phyloP scores from a whole-genome alignment of 2,797 vertebrate species.

The Tachyglossus aculeatus region DNA sequence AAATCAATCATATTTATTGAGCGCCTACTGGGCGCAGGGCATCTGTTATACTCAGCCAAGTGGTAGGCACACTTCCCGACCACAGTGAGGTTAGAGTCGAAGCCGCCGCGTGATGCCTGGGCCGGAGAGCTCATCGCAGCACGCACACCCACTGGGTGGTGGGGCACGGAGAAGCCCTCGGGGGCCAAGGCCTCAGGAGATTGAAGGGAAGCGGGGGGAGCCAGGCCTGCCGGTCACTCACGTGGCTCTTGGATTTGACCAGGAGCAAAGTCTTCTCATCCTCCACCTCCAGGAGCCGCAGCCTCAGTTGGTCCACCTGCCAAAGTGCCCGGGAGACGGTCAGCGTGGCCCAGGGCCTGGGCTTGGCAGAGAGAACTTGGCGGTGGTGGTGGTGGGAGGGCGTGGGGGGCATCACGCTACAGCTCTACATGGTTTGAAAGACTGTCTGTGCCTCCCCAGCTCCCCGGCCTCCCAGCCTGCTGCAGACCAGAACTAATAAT shows the following conservation, averaged over 20 bases:
- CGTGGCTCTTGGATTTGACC: slow-evolving; percentile 58
- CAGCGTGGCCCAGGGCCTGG: background rate
- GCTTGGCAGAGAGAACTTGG: no score
- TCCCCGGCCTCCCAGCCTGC: background rate
- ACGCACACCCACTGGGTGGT: background rate
- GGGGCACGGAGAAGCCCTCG: background rate
- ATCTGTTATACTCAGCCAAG: no score
- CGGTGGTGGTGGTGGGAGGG: no score
- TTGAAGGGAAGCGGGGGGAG: background rate
- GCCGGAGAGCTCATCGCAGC: background rate
- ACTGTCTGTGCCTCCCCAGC: background rate
- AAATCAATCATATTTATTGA: no score
- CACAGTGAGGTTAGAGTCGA: no score
- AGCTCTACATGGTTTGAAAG: no score
- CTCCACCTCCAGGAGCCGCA: slow-evolving; percentile 69
- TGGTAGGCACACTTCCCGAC: no score
- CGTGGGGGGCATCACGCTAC: no score
- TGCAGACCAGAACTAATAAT: no score
- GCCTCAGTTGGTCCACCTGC: slow-evolving; percentile 72
- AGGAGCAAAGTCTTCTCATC: slow-evolving; percentile 54
- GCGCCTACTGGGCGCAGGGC: no score
- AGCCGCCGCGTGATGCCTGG: no score
- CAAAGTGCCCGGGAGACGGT: slow-evolving; percentile 21
- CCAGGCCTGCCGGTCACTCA: background rate
- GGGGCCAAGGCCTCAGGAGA: background rate